Evolutionary conservation across 2,797 vertebrate genomes (phyloP), one percentile per base, ranked within the genome.

Genomic region (Ibycter americanus): DNA sequence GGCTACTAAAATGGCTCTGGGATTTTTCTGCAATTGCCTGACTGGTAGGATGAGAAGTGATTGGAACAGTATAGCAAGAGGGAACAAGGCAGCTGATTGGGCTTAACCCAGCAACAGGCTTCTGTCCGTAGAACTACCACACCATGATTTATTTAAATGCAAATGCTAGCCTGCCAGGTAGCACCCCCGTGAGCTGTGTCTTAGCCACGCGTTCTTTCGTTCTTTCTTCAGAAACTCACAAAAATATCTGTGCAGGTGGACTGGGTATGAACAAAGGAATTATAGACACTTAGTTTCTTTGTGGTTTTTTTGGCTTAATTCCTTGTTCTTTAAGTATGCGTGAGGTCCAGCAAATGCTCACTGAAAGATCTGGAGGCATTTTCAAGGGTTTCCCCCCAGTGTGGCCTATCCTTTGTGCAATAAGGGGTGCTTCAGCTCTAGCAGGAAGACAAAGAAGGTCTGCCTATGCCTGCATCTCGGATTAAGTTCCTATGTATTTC

Each of bases 371-470:
- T 65, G 15, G 7, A 83, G 31, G 15, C 11, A 40, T 79, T 76
- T 89, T 82, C 23, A 29, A 11, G 20, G 23, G 10, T 54, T 78
- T 74, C 0, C 0, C 8, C 6, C 2, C 4, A 3, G 2, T 29
- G 11, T 74, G 34, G 21, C 5, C 47, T 59, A 63, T 8, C n/a
- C 8, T 3, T 36, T 76, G 7, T 40, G 20, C 17, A 73, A 13
- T 52, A 58, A 70, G 20, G 6, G 17, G 3, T 25, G 23, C 27
- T 78, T 89, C 70, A 58, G 3, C 15, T 26, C 7, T 14, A n/a
- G 22, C 5, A 76, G 11, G 17, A 36, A 72, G 18, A 36, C 26
- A 51, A 81, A 65, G 38, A 38, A 71, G 11, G 6, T 79, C 46
- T 79, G 21, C 15, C 31, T 67, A n/a, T 4, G 2, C 23, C 62